Evolutionary conservation across 2,888 invertebrate species (phyloP).

Genomic region (Mystacides longicornis): DNA sequence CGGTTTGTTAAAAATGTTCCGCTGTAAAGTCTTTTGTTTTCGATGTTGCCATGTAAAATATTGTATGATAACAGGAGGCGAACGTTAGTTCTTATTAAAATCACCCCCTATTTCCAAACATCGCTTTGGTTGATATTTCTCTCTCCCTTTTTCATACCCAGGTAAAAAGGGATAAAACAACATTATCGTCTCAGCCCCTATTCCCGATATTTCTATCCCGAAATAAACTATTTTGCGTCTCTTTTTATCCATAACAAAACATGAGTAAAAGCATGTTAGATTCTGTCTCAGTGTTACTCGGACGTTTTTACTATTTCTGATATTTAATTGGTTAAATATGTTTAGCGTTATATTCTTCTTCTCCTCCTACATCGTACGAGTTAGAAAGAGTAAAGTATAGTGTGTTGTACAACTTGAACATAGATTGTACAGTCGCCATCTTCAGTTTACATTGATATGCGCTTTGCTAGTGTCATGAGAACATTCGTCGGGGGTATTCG

Average conservation of each 20-base stretch:
- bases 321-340: conserved; percentile 21
- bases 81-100: background rate
- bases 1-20: background rate
- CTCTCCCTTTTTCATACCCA: background rate
- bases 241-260: background rate
- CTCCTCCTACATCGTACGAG: conserved; percentile 1
- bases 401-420: conserved; percentile 9
- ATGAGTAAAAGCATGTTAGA: background rate
- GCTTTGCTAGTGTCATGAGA: conserved; percentile 18
- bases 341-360: conserved; percentile 18
- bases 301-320: background rate
- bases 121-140: background rate
- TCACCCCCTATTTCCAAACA: background rate
- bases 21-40: too few species aligned
- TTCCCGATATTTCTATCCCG: background rate
- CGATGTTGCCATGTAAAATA: background rate
- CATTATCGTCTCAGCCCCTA: background rate
- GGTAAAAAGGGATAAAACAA: background rate
- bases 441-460: conserved; percentile 13
- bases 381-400: conserved; percentile 10
- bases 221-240: background rate
- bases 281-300: background rate
- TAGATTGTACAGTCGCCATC: conserved; percentile 16
- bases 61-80: background rate
- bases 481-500: conserved; percentile 14